Conservation (phyloP, 2,113 vertebrate genomes). For the Prunella fulvescens region DNA sequence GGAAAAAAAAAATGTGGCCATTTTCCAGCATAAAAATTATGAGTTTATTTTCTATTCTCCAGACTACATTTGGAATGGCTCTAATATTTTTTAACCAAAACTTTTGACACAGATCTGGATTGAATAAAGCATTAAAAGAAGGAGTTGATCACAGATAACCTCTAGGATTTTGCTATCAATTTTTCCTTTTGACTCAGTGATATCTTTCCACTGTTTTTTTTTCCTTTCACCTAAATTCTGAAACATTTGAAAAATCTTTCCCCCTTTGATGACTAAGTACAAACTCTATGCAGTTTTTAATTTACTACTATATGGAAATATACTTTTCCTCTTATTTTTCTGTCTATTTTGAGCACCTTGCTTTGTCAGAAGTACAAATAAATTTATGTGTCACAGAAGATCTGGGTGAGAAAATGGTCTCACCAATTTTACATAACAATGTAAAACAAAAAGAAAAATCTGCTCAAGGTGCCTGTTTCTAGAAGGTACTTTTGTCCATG, state of each 20-base stretch:
- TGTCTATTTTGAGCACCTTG: background rate
- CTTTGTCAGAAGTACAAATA: background rate
- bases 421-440: background rate
- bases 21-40: background rate
- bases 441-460: background rate
- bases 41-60: background rate
- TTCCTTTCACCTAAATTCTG: background rate
- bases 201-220: background rate
- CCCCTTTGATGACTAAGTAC: background rate
- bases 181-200: background rate
- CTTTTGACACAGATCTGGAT: background rate
- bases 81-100: background rate
- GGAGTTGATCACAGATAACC: background rate
- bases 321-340: background rate
- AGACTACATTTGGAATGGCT: background rate
- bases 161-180: background rate
- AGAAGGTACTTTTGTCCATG: background rate
- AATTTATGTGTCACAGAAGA: background rate
- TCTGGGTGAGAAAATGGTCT: background rate
- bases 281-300: background rate
- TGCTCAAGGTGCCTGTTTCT: background rate
- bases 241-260: background rate
- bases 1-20: background rate
- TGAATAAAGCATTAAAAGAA: background rate
- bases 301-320: background rate